Evolutionary conservation across 2,888 invertebrate genomes (phyloP).

Genomic region (Eledone cirrhosa): DNA sequence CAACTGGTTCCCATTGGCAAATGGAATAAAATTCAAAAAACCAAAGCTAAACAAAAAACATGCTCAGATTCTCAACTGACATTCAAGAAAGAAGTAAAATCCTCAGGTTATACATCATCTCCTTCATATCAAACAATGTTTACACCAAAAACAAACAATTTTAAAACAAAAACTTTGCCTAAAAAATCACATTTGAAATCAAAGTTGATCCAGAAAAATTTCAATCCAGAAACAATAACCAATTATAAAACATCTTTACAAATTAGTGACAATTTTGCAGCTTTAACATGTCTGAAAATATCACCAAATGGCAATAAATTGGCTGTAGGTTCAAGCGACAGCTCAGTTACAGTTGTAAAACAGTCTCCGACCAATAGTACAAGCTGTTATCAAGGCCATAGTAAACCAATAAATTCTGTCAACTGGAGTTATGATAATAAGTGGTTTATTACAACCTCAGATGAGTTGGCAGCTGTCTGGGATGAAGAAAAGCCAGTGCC

Average conservation of each 20-base stretch:
- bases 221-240: not conserved
- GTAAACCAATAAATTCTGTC: conserved; percentile 53
- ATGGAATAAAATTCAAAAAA: not conserved
- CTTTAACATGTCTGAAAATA: not conserved
- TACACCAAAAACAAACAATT: conserved; percentile 1
- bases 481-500: conserved; percentile 53
- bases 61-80: conserved; percentile 37
- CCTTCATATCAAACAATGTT: conserved; percentile 29
- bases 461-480: conserved; percentile 61
- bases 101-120: conserved; percentile 43
- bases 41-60: not conserved
- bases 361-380: not conserved
- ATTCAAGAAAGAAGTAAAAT: conserved; percentile 41
- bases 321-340: not conserved
- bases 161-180: not conserved
- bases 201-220: not conserved
- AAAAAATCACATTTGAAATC: not conserved
- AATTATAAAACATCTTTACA: not conserved
- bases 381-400: conserved; percentile 53
- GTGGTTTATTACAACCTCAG: conserved; percentile 59
- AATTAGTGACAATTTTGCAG: not conserved
- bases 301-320: not conserved
- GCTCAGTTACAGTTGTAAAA: not conserved
- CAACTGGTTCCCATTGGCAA: not conserved
- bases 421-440: conserved; percentile 58